These are phyloP conservation scores for Thysanoteuthis rhombus DNA, from an alignment of 2,888 invertebrate species.

Conservation along the genomic window DNA sequence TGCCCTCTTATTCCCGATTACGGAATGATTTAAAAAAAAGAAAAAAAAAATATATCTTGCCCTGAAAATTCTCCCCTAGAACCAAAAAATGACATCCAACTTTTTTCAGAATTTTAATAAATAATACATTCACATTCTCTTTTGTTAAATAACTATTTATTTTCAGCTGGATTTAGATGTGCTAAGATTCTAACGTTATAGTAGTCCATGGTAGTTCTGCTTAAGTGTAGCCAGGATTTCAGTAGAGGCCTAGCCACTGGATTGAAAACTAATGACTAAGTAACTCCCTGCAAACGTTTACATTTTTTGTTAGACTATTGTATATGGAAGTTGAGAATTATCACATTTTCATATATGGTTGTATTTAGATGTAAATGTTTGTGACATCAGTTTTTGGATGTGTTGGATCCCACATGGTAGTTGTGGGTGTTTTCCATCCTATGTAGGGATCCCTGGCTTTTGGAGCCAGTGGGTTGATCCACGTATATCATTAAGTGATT, in stretches of 20 bases:
- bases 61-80: background rate
- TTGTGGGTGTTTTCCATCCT: background rate
- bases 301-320: too few relatives aligned
- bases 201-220: background rate
- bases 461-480: background rate
- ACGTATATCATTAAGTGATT: background rate
- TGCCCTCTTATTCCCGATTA: background rate
- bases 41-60: background rate
- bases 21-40: background rate
- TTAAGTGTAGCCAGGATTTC: background rate
- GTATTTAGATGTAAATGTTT: too few relatives aligned
- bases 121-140: constrained; percentile 28
- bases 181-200: background rate
- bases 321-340: too few relatives aligned
- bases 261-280: too few relatives aligned
- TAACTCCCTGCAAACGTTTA: too few relatives aligned
- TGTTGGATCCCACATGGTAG: too few relatives aligned
- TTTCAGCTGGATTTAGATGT: constrained; percentile 29
- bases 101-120: constrained; percentile 29
- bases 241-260: too few relatives aligned
- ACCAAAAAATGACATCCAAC: constrained; percentile 22
- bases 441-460: background rate
- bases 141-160: constrained; percentile 20
- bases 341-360: too few relatives aligned
- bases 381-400: too few relatives aligned